Conservation (phyloP, 2,888 invertebrate species). For the Norana najaformis region DNA sequence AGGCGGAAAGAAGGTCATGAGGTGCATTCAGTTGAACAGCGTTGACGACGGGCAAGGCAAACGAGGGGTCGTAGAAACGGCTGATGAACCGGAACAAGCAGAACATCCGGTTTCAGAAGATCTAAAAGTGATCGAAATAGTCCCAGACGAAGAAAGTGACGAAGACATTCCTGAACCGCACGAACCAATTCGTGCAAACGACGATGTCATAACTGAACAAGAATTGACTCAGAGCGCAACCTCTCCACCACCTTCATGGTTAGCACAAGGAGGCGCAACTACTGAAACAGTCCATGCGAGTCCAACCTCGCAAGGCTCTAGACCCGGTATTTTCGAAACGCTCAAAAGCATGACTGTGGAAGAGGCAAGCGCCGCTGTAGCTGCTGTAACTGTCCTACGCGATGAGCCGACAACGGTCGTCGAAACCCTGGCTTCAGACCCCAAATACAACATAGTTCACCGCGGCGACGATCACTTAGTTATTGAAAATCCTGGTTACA, state of each 20-base stretch:
- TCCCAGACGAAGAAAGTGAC: not conserved
- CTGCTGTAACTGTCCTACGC: not conserved
- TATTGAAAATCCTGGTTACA: not conserved
- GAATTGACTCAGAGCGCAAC: not conserved
- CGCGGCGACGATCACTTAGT: constrained; percentile 3
- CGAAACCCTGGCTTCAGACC: not conserved
- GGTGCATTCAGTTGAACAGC: not conserved
- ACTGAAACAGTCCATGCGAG: not conserved
- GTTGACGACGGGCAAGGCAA: not conserved
- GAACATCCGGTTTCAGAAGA: not conserved
- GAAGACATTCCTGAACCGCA: not conserved
- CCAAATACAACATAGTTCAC: not conserved
- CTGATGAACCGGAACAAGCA: not conserved
- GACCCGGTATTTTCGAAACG: constrained; percentile 21
- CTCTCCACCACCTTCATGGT: not conserved
- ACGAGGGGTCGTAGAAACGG: not conserved
- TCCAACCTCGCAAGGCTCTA: not conserved
- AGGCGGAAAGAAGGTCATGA: not conserved
- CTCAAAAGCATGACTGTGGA: constrained; percentile 14
- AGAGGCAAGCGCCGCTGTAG: not conserved
- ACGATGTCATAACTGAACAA: not conserved
- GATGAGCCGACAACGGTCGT: not conserved
- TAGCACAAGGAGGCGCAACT: no score
- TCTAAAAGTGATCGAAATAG: constrained; percentile 17
- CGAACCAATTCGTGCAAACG: not conserved